Base-by-base conservation (phyloP, 2,888 invertebrate species). In the Scaptomyza caliginosa region DNA sequence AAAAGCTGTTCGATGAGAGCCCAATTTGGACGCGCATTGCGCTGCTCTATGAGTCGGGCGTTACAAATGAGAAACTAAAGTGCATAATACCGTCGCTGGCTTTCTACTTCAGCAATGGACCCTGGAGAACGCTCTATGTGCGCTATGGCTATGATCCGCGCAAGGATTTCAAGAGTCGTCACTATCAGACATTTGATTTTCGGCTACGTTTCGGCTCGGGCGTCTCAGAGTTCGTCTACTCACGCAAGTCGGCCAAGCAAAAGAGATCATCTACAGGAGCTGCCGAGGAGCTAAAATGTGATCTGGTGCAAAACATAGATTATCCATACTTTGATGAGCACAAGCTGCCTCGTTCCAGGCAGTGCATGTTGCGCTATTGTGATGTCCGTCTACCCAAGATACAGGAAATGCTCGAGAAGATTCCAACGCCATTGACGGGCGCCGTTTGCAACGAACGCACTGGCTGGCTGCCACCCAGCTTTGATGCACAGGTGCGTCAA, bases 91-190 rank as follows among this genome's bases (percentile, higher is more conserved):
- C 99, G 0, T 94, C 95, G 23, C 92, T 97, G 3, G 96, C 97
- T 0, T 96, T 96, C 90, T 97, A 97, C 89, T 96, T 96, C 90
- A 93, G 93, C 52, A 95, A 94, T 67, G 99, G 99, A 0, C 99
- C 98, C 0, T 99, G 98, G 98, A 93, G 98, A 71, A 94, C 95
- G 51, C 93, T 96, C 89, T 99, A 99, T 96, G 95, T 97, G 1
- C 94, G 93, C 78, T 95, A 95, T 86, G 98, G 98, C 0, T 99
- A 97, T 89, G 98, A 99, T 92, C 99, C 99, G 0, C 93, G 97
- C 23, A 95, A 94, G 77, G 94, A 97, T 69, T 94, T 95, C 4
- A 92, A 92, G 2, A 93, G 98, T 1, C 94, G 96, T 76, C 94
- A 94, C 51, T 98, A 96, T 90, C 99, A 99, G 92, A 95, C 95